Base-by-base conservation (phyloP, 53 echinoderm and acorn worm genomes). In the Temnopleurus reevesii region DNA sequence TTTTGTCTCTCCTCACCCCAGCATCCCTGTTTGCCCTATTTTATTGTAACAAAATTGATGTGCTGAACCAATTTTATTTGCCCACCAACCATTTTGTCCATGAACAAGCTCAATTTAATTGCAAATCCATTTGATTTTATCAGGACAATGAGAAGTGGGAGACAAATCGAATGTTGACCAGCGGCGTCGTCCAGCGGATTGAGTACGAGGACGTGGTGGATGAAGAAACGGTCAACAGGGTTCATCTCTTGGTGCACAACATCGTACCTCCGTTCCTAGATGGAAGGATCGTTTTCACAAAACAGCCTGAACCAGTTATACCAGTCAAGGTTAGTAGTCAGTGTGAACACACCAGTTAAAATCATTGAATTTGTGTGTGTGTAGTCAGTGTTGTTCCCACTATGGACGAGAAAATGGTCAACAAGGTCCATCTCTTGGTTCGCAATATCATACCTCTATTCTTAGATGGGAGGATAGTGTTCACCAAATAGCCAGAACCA, bases 101-200 rank as follows among this genome's bases (percentile, higher is more conserved):
- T n/a, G n/a, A n/a, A n/a, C n/a, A n/a, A n/a, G n/a, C n/a, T n/a
- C n/a, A n/a, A n/a, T n/a, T n/a, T n/a, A n/a, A n/a, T n/a, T n/a
- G n/a, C n/a, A n/a, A n/a, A n/a, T n/a, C n/a, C n/a, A n/a, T n/a
- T n/a, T n/a, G n/a, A n/a, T n/a, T n/a, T n/a, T n/a, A n/a, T 5
- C 76, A 99, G 99, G 99, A 99, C 86, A 96, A 94, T 77, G 99
- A 99, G 76, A 96, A 95, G 35, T 99, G 99, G 99, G 99, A 99
- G 86, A 99, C 95, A 34, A 99, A 99, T 51, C 90, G 99, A 25
- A 93, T 99, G 96, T 80, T 99, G 47, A 99, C 99, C 44, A 99
- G 99, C 65, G 99, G 99, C 30, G 99, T 99, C 1, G 99, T 99
- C 41, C 93, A 94, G 60, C 57, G 91, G 53, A 92, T 99, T 17